Evolutionary conservation across 2,888 invertebrate genomes (phyloP).

Genomic region (Tenthredo mesomela): DNA sequence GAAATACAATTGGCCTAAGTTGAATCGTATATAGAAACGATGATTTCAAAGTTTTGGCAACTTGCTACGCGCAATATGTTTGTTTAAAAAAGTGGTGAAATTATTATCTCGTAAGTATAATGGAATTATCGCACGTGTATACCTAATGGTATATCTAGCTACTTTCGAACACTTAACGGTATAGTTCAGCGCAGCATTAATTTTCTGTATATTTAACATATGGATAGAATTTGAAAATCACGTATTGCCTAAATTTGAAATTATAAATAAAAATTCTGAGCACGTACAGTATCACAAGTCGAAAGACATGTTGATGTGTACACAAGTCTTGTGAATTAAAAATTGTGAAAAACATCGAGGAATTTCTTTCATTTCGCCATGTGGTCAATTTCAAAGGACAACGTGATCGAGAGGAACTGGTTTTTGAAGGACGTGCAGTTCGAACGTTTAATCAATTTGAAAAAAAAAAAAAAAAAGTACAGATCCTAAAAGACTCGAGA

Average conservation of each 20-base stretch:
- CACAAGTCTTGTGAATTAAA: background rate
- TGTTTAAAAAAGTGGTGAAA: background rate
- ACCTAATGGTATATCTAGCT: background rate
- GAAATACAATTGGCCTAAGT: background rate
- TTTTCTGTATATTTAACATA: background rate
- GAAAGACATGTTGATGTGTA: background rate
- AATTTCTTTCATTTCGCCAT: background rate
- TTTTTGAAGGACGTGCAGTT: background rate
- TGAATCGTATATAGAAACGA: background rate
- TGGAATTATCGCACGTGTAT: background rate
- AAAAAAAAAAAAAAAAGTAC: background rate
- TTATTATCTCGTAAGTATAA: background rate
- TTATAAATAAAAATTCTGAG: background rate
- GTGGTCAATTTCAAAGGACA: constrained; percentile 4
- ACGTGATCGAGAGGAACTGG: constrained; percentile 13
- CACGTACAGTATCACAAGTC: background rate
- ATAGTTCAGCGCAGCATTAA: background rate
- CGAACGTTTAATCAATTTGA: background rate
- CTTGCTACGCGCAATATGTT: background rate
- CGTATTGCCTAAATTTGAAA: background rate
- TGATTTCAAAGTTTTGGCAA: background rate
- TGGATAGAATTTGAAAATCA: background rate
- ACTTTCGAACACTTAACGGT: background rate
- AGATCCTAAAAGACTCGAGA: background rate
- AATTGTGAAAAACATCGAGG: constrained; percentile 35